Evolutionary conservation across 1,140 invertebrate genomes (phyloP), one percentile per base, ranked within the genome.

Genomic region (Littorina saxatilis): DNA sequence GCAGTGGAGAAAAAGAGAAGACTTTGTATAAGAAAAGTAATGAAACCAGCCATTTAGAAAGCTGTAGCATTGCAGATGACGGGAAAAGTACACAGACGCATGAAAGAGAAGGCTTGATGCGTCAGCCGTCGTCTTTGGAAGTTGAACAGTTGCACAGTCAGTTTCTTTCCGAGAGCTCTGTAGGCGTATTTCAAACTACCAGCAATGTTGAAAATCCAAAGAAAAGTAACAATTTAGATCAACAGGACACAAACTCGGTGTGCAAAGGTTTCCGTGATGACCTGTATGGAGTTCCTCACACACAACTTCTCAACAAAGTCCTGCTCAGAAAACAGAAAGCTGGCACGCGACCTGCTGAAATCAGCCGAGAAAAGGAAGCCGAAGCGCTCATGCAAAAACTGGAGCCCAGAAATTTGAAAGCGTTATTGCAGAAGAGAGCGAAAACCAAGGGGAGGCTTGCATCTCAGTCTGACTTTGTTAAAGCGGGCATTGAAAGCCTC

Each of bases 201-300:
- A 29, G 39, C 70, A 50, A 2, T n/a, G n/a, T n/a, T n/a, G n/a
- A n/a, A n/a, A n/a, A n/a, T n/a, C n/a, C n/a, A 5, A 17, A 17
- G 7, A 47, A 47, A 47, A 47, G 43, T 5, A 47, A 17, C 43
- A n/a, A n/a, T n/a, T 15, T 15, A 2, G 4, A 43, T 39, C n/a
- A 39, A 27, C 9, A 74, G 47, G 74, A 55, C 35, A 32, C 20
- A 2, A 13, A 74, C 55, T n/a, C 37, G n/a, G 40, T 47, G 55
- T 15, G 39, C 20, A 9, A 23, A 47, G 72, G 61, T n/a, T 80
- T 83, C 32, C 7, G 82, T 43, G 79, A 55, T 66, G 74, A 83
- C 40, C n/a, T 83, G 58, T 83, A 83, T 72, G 39, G 63, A 32
- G 55, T 83, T 15, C 40, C 75, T 20, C 79, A 81, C 40, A 75